phyloP scores from a whole-genome alignment of 2,113 vertebrate species.

The Falcunculus frontatus region DNA sequence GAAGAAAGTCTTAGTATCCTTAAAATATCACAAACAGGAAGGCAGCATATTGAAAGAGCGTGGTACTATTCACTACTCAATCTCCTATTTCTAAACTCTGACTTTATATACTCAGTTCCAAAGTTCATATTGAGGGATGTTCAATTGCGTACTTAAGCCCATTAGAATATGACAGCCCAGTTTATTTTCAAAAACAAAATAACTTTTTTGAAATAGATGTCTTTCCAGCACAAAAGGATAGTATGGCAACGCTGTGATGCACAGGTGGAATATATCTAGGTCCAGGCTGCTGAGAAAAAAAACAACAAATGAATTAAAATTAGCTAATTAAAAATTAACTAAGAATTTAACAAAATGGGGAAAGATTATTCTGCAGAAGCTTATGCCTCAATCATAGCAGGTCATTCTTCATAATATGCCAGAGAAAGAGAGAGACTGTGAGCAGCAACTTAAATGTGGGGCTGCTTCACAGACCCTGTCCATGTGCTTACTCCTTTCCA shows the following conservation, averaged over 20 bases:
- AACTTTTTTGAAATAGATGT: not conserved
- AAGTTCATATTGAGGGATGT: not conserved
- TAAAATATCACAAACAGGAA: not conserved
- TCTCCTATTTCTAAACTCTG: not conserved
- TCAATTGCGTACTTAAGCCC: not conserved
- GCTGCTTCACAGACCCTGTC: not conserved
- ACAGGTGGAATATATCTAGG: not conserved
- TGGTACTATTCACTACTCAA: not conserved
- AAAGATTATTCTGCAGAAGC: not conserved
- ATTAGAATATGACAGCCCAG: not conserved
- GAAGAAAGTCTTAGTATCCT: not conserved
- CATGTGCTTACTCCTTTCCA: not conserved
- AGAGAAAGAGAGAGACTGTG: not conserved
- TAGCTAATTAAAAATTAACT: not conserved
- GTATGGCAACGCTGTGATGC: not conserved
- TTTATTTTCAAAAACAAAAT: not conserved
- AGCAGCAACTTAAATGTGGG: not conserved
- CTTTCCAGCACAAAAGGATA: not conserved
- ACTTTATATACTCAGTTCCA: not conserved
- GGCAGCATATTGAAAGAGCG: not conserved
- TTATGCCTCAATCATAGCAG: not conserved
- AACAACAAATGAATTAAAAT: not conserved
- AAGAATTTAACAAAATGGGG: not conserved
- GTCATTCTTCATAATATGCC: not conserved
- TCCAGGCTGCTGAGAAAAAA: not conserved